These are phyloP conservation scores for Microtus montanus DNA, from an alignment of 2,113 vertebrate species.

Conservation along the genomic window DNA sequence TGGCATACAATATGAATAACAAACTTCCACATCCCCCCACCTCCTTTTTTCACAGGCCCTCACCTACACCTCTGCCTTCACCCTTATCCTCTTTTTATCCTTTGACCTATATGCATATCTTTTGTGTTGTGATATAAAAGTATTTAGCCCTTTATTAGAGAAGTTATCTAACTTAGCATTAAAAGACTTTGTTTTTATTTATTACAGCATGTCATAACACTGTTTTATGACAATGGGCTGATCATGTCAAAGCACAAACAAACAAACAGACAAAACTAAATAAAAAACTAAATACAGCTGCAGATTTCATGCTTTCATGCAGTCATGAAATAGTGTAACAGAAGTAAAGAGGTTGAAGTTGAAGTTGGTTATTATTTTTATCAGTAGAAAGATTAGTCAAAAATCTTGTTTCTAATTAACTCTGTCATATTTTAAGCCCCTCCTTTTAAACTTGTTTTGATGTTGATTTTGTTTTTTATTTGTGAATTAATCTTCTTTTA, in stretches of 20 bases:
- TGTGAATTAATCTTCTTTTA: neutral
- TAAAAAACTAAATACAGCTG: neutral
- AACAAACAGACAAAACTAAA: neutral
- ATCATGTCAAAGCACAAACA: neutral
- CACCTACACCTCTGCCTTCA: neutral
- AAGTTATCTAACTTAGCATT: neutral
- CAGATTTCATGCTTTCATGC: neutral
- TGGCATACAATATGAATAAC: neutral
- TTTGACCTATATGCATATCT: neutral
- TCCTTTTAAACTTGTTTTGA: neutral
- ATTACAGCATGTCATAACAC: neutral
- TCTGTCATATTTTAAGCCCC: neutral
- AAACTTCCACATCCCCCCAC: neutral
- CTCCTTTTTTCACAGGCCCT: neutral
- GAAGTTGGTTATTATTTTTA: neutral
- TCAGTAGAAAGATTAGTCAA: neutral
- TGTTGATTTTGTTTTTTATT: neutral
- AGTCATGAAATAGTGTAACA: neutral
- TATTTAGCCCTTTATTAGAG: neutral
- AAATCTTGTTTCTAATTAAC: neutral
- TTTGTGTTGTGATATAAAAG: neutral
- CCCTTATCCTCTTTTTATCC: too few relatives aligned
- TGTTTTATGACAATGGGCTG: neutral
- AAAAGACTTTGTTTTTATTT: conserved; percentile 18
- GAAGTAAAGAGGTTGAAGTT: neutral